A percentile compares a stretch with the other conserved stretches of the same genome.
These are phyloP conservation scores for Pseudocheirus occidentalis DNA, from an alignment of 2,797 vertebrate species.

Conservation along the genomic window DNA sequence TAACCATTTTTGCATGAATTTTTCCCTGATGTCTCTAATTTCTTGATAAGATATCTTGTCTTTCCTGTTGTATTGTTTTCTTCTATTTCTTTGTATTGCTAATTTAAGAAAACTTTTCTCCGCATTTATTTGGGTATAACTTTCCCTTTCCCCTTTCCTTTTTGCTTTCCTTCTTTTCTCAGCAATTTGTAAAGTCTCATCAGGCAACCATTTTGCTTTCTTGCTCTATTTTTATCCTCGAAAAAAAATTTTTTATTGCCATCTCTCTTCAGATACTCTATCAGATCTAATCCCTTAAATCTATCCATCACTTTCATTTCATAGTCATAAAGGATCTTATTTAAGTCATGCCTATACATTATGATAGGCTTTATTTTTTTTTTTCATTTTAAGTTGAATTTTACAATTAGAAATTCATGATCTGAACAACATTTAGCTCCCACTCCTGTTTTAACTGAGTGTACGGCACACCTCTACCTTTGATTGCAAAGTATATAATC, in stretches of 20 bases:
- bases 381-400: background rate
- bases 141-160: background rate
- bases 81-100: too few species aligned
- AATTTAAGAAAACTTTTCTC: background rate
- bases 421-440: background rate
- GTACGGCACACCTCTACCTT: background rate
- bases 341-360: too few species aligned
- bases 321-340: too few species aligned
- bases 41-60: background rate
- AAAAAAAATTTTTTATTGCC: background rate
- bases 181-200: background rate
- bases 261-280: too few species aligned
- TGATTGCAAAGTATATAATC: background rate
- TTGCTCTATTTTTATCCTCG: background rate
- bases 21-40: background rate
- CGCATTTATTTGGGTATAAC: background rate
- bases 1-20: background rate
- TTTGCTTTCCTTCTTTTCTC: background rate
- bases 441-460: background rate
- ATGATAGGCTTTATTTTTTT: too few species aligned
- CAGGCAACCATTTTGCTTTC: background rate
- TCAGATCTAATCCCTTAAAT: too few species aligned
- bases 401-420: background rate
- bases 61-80: background rate
- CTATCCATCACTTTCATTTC: too few species aligned